Conservation (phyloP, 2,113 vertebrate species). For the Lycaon pictus region DNA sequence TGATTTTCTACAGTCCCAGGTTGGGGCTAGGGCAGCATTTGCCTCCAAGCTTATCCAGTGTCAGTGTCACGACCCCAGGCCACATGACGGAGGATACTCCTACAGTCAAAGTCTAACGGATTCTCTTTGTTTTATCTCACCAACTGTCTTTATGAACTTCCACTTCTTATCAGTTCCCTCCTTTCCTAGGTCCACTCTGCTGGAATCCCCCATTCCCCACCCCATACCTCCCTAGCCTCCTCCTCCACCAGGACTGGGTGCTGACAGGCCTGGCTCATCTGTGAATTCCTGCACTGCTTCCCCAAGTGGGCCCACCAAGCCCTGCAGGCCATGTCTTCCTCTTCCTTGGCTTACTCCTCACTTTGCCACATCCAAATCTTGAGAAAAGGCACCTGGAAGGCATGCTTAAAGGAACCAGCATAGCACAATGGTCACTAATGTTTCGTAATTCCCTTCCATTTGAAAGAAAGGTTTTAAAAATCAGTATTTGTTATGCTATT, state of each 20-base stretch:
- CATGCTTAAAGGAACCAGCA: not conserved
- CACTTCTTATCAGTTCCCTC: not conserved
- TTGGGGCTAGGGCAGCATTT: not conserved
- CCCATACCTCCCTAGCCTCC: not conserved
- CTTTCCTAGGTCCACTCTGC: not conserved
- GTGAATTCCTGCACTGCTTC: not conserved
- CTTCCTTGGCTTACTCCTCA: not conserved
- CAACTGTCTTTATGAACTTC: not conserved
- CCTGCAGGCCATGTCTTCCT: not conserved
- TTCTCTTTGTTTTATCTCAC: not conserved
- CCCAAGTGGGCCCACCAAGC: not conserved
- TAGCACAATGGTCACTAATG: not conserved
- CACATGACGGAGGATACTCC: not conserved
- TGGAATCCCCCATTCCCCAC: not conserved
- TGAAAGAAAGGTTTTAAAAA: not conserved
- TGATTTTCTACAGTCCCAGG: not conserved
- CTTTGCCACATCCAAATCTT: not conserved
- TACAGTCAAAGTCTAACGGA: not conserved
- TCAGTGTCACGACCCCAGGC: not conserved
- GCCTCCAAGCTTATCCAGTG: not conserved
- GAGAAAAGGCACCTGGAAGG: not conserved
- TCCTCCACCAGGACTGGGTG: not conserved
- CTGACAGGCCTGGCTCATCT: not conserved
- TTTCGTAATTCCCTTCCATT: not conserved
- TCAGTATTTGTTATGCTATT: not conserved